phyloP scores from a whole-genome alignment of 2,113 vertebrate genomes.

The Oplegnathus fasciatus region DNA sequence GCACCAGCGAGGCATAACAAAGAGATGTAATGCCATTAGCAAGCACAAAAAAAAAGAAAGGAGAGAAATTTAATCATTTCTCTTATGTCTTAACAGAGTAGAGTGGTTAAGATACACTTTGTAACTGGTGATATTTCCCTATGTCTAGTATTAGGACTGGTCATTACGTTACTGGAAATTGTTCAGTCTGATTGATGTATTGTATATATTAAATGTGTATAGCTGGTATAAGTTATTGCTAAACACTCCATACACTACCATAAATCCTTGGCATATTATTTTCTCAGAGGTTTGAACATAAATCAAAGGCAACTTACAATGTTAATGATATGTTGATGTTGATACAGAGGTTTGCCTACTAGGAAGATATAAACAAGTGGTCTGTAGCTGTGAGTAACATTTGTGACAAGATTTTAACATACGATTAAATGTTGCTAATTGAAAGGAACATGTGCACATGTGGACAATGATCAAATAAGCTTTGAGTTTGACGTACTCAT shows the following conservation, averaged over 20 bases:
- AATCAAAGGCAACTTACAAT: not conserved
- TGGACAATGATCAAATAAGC: not conserved
- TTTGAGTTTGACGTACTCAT: not conserved
- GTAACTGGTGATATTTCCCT: conserved; percentile 40
- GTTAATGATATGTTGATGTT: not conserved
- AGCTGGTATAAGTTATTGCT: not conserved
- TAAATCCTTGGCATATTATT: not conserved
- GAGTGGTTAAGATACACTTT: conserved; percentile 53
- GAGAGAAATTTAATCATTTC: conserved; percentile 65
- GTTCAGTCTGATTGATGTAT: conserved; percentile 14
- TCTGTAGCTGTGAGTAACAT: not conserved
- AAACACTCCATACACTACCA: not conserved
- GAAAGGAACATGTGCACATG: not conserved
- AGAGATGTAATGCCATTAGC: conserved; percentile 81
- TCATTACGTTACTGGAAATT: conserved; percentile 27
- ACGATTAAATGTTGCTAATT: not conserved
- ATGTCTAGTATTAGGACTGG: conserved; percentile 29
- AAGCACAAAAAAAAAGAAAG: conserved; percentile 54
- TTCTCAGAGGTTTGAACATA: not conserved
- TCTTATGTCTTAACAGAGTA: conserved; percentile 67
- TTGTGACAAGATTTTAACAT: not conserved
- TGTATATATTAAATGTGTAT: conserved; percentile 24
- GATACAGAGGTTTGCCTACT: not conserved
- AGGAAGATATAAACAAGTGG: not conserved
- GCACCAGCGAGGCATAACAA: conserved; percentile 80